phyloP scores from a whole-genome alignment of 2,113 vertebrate genomes.

The Xyrauchen texanus region DNA sequence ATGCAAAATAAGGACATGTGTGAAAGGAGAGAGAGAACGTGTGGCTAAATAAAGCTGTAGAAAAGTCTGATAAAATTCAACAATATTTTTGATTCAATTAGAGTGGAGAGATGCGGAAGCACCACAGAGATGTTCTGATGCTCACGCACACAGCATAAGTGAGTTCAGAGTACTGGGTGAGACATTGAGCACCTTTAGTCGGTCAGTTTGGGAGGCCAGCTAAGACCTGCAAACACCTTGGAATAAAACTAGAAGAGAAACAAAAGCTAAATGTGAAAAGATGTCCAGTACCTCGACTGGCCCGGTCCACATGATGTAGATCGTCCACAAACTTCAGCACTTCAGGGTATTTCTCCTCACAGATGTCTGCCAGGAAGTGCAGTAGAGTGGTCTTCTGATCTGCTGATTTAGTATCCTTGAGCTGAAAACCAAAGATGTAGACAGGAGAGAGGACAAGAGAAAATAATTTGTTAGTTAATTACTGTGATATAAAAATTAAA shows the following conservation, averaged over 20 bases:
- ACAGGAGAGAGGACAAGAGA: not conserved
- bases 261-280: too few relatives aligned
- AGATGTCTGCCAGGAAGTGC: conserved; percentile 89
- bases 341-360: conserved; percentile 88
- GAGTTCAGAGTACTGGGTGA: too few relatives aligned
- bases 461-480: not conserved
- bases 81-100: not conserved
- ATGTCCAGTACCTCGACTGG: conserved; percentile 83
- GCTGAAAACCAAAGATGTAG: conserved; percentile 65
- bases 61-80: not conserved
- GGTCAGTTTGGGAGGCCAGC: too few relatives aligned
- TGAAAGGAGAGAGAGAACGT: not conserved
- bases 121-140: too few relatives aligned
- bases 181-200: too few relatives aligned
- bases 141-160: too few relatives aligned
- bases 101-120: too few relatives aligned
- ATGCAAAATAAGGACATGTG: not conserved
- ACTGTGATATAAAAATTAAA: conserved; percentile 8
- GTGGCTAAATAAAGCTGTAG: not conserved
- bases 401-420: conserved; percentile 92
- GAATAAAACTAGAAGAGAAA: too few relatives aligned
- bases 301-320: conserved; percentile 89
- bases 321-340: conserved; percentile 86
- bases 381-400: conserved; percentile 93
- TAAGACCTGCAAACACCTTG: too few relatives aligned